Conservation (phyloP, 1,140 invertebrate genomes). For the Parasteatoda tepidariorum region DNA sequence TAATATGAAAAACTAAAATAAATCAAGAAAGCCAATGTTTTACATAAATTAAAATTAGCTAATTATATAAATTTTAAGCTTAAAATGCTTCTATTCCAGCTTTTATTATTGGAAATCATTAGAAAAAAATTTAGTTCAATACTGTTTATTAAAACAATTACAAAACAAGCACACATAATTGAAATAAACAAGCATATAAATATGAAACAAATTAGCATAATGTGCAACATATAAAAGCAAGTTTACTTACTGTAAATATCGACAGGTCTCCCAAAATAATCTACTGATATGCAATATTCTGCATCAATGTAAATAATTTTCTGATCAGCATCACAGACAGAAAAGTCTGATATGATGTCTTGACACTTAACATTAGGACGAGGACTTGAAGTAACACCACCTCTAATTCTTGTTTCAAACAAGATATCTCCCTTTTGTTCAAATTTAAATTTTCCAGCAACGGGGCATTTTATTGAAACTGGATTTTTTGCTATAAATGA, state of each 20-base stretch:
- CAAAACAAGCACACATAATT: too few relatives aligned
- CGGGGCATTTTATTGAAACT: constrained; percentile 90
- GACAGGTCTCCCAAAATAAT: constrained; percentile 90
- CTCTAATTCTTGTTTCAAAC: constrained; percentile 92
- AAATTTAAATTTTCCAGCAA: constrained; percentile 96
- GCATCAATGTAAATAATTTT: constrained; percentile 94
- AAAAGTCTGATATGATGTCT: constrained; percentile 93
- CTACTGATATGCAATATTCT: constrained; percentile 95
- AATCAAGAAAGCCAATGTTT: too few relatives aligned
- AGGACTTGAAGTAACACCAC: constrained; percentile 92
- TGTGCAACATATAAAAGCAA: neutral
- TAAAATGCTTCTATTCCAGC: too few relatives aligned
- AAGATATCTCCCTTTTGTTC: constrained; percentile 86
- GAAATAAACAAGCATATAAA: too few relatives aligned
- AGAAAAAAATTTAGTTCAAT: too few relatives aligned
- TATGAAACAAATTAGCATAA: too few relatives aligned
- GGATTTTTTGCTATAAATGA: constrained; percentile 82
- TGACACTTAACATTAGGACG: constrained; percentile 93
- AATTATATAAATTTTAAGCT: too few relatives aligned
- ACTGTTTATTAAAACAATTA: too few relatives aligned
- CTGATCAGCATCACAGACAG: constrained; percentile 91
- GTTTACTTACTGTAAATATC: constrained; percentile 85
- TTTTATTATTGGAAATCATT: too few relatives aligned
- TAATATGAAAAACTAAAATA: too few relatives aligned
- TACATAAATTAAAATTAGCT: too few relatives aligned